Conservation (phyloP, 2,888 invertebrate genomes). For the Coecobrya sp. region DNA sequence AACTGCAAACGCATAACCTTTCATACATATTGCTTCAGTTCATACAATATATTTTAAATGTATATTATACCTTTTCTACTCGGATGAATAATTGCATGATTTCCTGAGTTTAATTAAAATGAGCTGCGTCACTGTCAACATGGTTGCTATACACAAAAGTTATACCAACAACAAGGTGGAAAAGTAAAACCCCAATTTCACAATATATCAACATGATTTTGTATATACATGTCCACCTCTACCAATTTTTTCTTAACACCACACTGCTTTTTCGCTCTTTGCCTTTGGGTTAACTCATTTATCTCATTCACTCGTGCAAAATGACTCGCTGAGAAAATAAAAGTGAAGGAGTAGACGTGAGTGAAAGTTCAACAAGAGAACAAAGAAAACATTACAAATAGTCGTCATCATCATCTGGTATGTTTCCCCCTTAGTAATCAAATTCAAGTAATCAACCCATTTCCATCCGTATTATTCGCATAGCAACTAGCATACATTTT, state of each 20-base stretch:
- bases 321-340: not conserved
- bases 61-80: not conserved
- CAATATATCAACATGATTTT: not conserved
- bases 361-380: not conserved
- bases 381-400: not conserved
- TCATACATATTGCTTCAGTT: not conserved
- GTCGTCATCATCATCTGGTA: not conserved
- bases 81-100: constrained; percentile 7
- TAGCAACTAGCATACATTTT: not conserved
- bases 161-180: not conserved
- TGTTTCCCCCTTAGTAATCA: not conserved
- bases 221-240: not conserved
- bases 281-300: constrained; percentile 12
- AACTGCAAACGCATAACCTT: too few species aligned
- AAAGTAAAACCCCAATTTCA: not conserved
- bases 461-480: not conserved
- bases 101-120: constrained; percentile 27
- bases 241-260: not conserved
- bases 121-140: not conserved
- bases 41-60: not conserved
- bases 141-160: not conserved
- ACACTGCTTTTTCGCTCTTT: not conserved
- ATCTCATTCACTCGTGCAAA: not conserved
- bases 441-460: not conserved
- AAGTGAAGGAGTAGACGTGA: not conserved